These are phyloP conservation scores for Anguilla rostrata DNA, from an alignment of 2,113 vertebrate species.

Conservation along the genomic window DNA sequence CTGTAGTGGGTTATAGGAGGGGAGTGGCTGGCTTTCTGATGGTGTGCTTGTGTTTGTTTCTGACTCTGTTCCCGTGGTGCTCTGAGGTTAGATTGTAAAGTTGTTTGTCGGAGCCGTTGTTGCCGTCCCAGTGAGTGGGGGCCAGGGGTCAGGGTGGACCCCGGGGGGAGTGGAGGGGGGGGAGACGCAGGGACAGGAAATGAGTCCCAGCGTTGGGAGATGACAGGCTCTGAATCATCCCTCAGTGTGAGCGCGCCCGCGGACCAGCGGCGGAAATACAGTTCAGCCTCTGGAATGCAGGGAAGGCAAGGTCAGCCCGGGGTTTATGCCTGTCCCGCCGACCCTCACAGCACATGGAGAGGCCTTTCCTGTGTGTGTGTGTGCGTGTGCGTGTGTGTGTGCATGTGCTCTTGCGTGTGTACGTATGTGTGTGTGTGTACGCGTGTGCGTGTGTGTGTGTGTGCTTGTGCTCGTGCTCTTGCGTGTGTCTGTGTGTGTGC, in stretches of 20 bases:
- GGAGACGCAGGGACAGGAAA: slow-evolving; percentile 27
- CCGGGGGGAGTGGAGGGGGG: background rate
- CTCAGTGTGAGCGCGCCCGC: background rate
- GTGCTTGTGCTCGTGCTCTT: background rate
- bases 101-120: background rate
- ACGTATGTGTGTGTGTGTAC: background rate
- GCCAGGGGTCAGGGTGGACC: background rate
- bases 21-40: background rate
- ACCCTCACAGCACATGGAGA: background rate
- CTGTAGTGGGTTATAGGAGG: background rate
- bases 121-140: background rate
- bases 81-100: background rate
- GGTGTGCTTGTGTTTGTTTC: background rate
- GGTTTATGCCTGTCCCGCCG: background rate
- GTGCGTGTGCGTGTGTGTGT: slow-evolving; percentile 20
- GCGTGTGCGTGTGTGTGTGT: background rate
- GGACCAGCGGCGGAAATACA: background rate
- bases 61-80: slow-evolving; percentile 1
- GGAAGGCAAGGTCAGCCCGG: background rate
- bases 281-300: background rate
- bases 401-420: too few relatives aligned
- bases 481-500: background rate
- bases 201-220: slow-evolving; percentile 33
- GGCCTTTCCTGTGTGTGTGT: slow-evolving; percentile 4
- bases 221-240: slow-evolving; percentile 44